Evolutionary conservation across 35 echinoderm and acorn worm species (phyloP), one percentile per base, ranked within the genome.

Genomic region (Strongylocentrotus purpuratus): DNA sequence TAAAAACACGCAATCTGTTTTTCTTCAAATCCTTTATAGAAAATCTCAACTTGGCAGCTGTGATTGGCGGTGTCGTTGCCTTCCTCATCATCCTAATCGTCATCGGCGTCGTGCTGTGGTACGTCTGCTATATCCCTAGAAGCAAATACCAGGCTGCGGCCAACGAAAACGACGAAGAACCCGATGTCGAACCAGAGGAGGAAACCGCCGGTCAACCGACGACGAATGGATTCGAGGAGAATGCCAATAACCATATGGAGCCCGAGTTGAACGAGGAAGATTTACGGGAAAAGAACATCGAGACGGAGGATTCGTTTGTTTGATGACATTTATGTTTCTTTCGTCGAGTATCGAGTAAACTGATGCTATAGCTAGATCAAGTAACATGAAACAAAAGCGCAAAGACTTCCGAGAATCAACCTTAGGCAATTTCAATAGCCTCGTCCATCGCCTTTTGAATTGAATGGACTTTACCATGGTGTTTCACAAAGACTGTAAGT

Each of bases 221-320:
- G 17, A 18, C 2, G 15, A 70, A 70, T 70, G 61, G 61, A 6
- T 28, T 46, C 33, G 87, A 88, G 9, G 31, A 88, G 32, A 46
- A 88, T 88, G 87, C 32, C 32, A 88, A 88, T 88, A 22, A 88
- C 31, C 31, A 88, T 31, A 88, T 88, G 32, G 87, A 35, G 33
- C 9, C 87, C 32, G 87, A 88, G 12, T 9, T 88, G 87, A 88
- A 88, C 31, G 87, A 88, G 32, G 87, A 88, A 1, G 87, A 88
- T 22, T 31, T 88, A 5, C 12, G 31, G 31, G 87, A 88, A 88
- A 88, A 88, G 87, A 88, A 33, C 9, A 41, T 41, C 10, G 87
- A 88, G 33, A 88, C 45, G 31, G 87, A 88, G 9, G 87, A 88
- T 70, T 70, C 61, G 25, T 70, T 70, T 6, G 61, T 70, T 70